Evolutionary conservation across 2,888 invertebrate genomes (phyloP).

Genomic region (Drosophila merina): DNA sequence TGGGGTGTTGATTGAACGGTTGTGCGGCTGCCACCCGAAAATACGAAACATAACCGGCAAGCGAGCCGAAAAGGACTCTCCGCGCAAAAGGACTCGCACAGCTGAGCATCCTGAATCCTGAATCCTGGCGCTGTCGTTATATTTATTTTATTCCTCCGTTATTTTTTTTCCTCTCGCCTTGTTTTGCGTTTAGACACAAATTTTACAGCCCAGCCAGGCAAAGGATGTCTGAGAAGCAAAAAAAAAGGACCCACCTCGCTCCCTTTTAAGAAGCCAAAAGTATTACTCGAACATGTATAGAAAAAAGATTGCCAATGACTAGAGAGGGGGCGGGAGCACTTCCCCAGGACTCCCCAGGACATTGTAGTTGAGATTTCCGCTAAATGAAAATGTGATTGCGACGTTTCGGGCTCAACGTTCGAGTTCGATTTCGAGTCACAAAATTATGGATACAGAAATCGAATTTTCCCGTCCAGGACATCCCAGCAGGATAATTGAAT

Average conservation of each 20-base stretch:
- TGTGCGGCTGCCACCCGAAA: slow-evolving; percentile 49
- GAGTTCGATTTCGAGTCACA: neutral
- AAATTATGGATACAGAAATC: slow-evolving; percentile 2
- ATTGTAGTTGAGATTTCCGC: slow-evolving; percentile 77
- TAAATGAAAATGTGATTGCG: slow-evolving; percentile 57
- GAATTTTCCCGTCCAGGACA: neutral
- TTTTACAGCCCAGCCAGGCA: slow-evolving; percentile 66
- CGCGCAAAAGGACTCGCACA: slow-evolving; percentile 1
- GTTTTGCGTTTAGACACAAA: slow-evolving; percentile 77
- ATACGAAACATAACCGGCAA: slow-evolving; percentile 1
- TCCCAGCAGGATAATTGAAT: neutral
- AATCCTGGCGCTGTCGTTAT: slow-evolving; percentile 18
- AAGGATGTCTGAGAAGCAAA: neutral
- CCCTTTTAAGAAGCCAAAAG: slow-evolving; percentile 46
- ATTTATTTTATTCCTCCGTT: slow-evolving; percentile 38
- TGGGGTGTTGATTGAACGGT: slow-evolving; percentile 80
- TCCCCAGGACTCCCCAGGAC: no score
- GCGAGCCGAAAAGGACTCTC: neutral
- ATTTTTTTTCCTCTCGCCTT: slow-evolving; percentile 26
- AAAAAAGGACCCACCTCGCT: no score
- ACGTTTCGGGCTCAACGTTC: no score
- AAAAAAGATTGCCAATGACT: slow-evolving; percentile 66
- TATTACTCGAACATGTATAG: slow-evolving; percentile 61
- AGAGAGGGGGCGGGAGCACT: neutral
- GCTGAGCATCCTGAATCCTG: neutral